Evolutionary conservation across 1,140 invertebrate genomes (phyloP), one percentile per base, ranked within the genome.

Genomic region (Saccostrea echinata): DNA sequence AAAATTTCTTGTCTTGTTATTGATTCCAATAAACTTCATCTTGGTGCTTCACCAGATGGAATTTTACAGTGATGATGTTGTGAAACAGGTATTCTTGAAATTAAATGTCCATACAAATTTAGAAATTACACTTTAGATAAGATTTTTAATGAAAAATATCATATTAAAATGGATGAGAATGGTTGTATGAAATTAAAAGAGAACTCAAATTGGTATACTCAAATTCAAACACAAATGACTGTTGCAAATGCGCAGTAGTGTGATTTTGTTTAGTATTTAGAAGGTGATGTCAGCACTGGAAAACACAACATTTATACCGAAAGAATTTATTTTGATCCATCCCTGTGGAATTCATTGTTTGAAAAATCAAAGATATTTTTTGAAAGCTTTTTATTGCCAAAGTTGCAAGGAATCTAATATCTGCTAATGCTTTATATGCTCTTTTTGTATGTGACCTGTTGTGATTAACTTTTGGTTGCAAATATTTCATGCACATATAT

Each of bases 131-230:
- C 64, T n/a, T 71, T 71, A 8, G 27, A 71, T 71, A n/a, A 71
- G 64, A 71, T 71, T 71, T 71, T n/a, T 21, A 71, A 21, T 24
- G 64, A 71, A 71, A 71, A 71, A 6, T 71, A 9, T 71, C 27
- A 71, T 71, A 9, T 71, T 71, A 6, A 71, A 30, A 71, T 8
- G 27, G 64, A 71, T 71, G 64, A 9, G 21, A 9, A 21, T n/a
- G n/a, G n/a, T n/a, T n/a, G n/a, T n/a, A n/a, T n/a, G 18, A 30
- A 9, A n/a, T n/a, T n/a, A n/a, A n/a, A n/a, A n/a, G n/a, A n/a
- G n/a, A n/a, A n/a, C n/a, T n/a, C n/a, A n/a, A 71, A 71, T 71
- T 71, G 64, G 64, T 71, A 71, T 18, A 71, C n/a, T n/a, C n/a
- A n/a, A n/a, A n/a, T n/a, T n/a, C n/a, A n/a, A n/a, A n/a, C n/a